Evolutionary conservation across 2,797 vertebrate genomes (phyloP), one percentile per base, ranked within the genome.

Genomic region (Hypotaenidia philippensis): DNA sequence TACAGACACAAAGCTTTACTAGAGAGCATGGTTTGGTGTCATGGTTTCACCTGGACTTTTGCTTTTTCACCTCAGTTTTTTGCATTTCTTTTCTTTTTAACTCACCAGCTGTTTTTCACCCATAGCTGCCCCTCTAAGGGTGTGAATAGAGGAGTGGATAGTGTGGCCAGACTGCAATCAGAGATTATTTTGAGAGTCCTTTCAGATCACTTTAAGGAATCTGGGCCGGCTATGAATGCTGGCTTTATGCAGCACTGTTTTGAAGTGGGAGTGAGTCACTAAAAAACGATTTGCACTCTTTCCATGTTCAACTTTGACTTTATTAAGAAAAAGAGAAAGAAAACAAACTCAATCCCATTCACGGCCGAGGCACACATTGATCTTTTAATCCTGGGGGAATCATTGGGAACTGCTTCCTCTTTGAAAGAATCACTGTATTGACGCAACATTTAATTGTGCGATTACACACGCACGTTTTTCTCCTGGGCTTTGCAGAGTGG

Each of bases 181-280:
- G 83, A 89, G 94, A 90, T 86, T 93, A 93, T 93, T 94, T 95
- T 76, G 76, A 88, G 92, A 95, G 90, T 72, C 82, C 82, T 93
- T 93, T 87, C 83, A 66, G 91, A 90, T 53, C 77, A 93, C 60
- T 64, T 66, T 63, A 50, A 95, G 94, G 84, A 94, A 96, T 96
- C 85, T 71, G 57, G 74, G 32, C 83, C 0, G 0, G 44, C 63
- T 69, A 65, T 97, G 93, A 97, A 97, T 96, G 78, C 65, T 0
- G 1, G 71, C 96, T 96, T 97, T 97, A 92, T 97, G 63, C 82
- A 74, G 47, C 0, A 0, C 91, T 75, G 85, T 95, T 96, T 88
- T 94, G 91, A 96, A 96, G 90, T 87, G 89, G 86, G 87, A 95
- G 91, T 95, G 96, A 97, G 95, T 97, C 90, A 96, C 92, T 96